Base-by-base conservation (phyloP, 2,797 vertebrate species). In the Centroberyx gerrardi region DNA sequence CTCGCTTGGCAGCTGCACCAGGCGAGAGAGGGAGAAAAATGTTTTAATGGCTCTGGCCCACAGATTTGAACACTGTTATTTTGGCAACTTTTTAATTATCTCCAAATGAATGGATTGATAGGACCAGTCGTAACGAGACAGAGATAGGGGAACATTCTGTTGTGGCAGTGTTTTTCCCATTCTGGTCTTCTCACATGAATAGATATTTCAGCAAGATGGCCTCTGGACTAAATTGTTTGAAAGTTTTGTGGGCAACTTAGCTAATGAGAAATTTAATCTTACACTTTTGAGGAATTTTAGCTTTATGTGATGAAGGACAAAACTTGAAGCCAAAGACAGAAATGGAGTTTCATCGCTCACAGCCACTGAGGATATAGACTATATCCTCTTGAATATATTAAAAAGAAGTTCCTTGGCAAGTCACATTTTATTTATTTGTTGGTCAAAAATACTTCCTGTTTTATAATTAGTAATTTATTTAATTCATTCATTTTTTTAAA, bases 11-110 rank as follows among this genome's bases (percentile, higher is more conserved):
- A 90, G 88, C 85, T 78, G 88, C 76, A 87, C 66, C 66, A 76
- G 76, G 63, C 58, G 88, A 83, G 79, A 64, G 76, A 87, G 73
- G 54, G 67, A 68, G 12, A 33, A 79, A 71, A 81, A 72, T 56
- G 75, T 87, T 90, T 90, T 89, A 88, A 92, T 86, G 81, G 89
- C 82, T 88, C 81, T 84, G 72, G 89, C 84, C 86, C 68, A 66
- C 72, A 88, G 74, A 93, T 88, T 91, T 84, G 62, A 90, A 89
- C 74, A 84, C 77, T 72, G 87, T 89, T 90, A 94, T 93, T 92
- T 90, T 88, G 87, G 88, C 87, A 83, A 91, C 83, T 92, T 93
- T 93, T 87, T 92, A 91, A 93, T 94, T 93, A 90, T 92, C 86
- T 92, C 86, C 84, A 91, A 95, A 93, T 91, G 86, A 92, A 93